A percentile compares a stretch with the other conserved stretches of the same genome.
Conservation (phyloP, 2,888 invertebrate species). For the Leucozona laternaria region DNA sequence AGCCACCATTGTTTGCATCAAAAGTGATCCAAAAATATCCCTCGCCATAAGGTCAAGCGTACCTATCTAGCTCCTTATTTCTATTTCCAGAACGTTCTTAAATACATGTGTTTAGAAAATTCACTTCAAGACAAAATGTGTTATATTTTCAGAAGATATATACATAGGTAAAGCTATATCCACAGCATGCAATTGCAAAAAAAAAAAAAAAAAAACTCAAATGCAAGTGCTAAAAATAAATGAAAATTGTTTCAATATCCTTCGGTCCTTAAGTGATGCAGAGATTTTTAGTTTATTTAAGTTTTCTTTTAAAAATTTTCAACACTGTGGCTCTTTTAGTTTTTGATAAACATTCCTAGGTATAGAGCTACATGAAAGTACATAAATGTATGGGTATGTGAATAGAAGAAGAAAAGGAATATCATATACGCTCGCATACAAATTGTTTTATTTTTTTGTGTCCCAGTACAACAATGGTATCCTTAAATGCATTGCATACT, state of each 20-base stretch:
- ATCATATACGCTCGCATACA: constrained; percentile 24
- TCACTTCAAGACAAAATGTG: constrained; percentile 16
- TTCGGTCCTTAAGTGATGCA: constrained; percentile 48
- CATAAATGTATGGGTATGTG: background rate
- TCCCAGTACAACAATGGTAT: constrained; percentile 43
- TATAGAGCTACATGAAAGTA: background rate
- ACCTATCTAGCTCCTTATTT: constrained; percentile 12
- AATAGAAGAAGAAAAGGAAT: background rate
- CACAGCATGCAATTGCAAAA: background rate
- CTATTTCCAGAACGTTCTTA: constrained; percentile 39
- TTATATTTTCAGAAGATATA: too few species aligned
- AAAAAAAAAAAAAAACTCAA: background rate
- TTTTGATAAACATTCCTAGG: background rate
- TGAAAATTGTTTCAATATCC: constrained; percentile 62
- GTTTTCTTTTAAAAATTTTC: constrained; percentile 17
- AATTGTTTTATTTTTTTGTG: constrained; percentile 37
- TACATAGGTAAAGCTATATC: background rate
- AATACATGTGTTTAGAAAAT: constrained; percentile 27
- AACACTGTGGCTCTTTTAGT: constrained; percentile 12
- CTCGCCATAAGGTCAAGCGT: constrained; percentile 61
- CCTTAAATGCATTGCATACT: constrained; percentile 37
- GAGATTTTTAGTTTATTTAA: constrained; percentile 45
- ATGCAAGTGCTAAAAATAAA: constrained; percentile 58
- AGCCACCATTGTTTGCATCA: constrained; percentile 17
- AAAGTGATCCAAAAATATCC: constrained; percentile 53